These are phyloP conservation scores for Acestrorhynchus altus DNA, from an alignment of 2,797 vertebrate species.

Conservation along the genomic window DNA sequence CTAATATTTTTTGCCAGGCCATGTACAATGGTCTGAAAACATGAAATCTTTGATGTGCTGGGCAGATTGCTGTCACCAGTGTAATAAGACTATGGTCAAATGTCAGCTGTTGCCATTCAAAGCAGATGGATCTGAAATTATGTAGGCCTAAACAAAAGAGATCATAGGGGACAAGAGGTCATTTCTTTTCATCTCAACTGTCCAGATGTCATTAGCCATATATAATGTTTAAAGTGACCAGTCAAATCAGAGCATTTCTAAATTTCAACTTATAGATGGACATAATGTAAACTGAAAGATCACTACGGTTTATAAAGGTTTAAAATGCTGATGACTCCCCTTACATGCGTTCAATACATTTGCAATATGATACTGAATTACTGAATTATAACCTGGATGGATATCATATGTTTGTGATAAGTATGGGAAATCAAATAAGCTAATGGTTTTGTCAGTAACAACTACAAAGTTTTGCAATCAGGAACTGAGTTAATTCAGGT, in stretches of 20 bases:
- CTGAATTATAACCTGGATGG: no score
- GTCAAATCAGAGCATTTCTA: not conserved
- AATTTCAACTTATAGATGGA: not conserved
- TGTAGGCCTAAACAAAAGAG: constrained; percentile 48
- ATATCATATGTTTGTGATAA: no score
- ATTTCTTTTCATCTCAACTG: constrained; percentile 68
- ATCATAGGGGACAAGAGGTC: constrained; percentile 63
- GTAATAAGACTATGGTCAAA: constrained; percentile 16
- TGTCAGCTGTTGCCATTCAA: constrained; percentile 11
- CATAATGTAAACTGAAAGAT: no score
- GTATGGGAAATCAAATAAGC: no score
- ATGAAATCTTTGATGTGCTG: constrained; percentile 48
- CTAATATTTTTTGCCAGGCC: constrained; percentile 72
- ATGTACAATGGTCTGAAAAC: constrained; percentile 72
- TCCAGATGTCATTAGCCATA: constrained; percentile 36
- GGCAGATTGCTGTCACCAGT: constrained; percentile 63
- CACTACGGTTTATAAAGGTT: no score
- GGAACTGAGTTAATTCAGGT: no score
- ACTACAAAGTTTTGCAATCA: no score
- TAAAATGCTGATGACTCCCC: no score
- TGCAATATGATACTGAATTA: no score
- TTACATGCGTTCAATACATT: no score
- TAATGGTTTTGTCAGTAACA: no score
- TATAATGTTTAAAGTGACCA: constrained; percentile 10
- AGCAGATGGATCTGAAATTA: constrained; percentile 31